Evolutionary conservation across 2,113 vertebrate species (phyloP), one percentile per base, ranked within the genome.

Genomic region (Micronycteris hirsuta): DNA sequence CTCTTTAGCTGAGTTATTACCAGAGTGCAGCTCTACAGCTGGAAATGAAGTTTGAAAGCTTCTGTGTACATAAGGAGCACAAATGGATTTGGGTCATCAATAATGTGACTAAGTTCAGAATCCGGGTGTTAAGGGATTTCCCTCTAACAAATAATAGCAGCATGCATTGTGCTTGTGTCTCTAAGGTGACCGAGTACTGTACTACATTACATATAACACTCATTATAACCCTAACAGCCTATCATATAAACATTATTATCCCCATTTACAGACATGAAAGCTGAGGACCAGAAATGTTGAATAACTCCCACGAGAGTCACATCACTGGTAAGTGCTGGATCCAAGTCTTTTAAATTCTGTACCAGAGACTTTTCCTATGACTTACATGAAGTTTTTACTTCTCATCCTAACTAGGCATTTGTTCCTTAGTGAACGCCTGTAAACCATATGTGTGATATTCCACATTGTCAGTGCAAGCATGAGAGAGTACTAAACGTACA

Each of bases 1-100:
- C 91, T 93, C 43, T 97, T 97, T 96, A 97, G 94, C 94, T 97
- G 96, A 98, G 82, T 97, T 98, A 97, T 96, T 96, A 97, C 97
- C 89, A 85, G 93, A 96, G 97, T 96, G 91, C 73, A 86, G 86
- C 86, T 96, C 93, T 94, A 80, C 89, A 94, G 92, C 95, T 97
- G 80, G 94, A 97, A 98, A 97, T 97, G 95, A 97, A 97, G 93
- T 97, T 89, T 94, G 95, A 97, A 97, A 97, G 94, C 93, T 91
- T 95, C 86, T 93, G 81, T n/a, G 4, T 97, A 89, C 70, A 83
- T 96, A 96, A 77, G 81, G 96, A 96, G 86, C 91, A 95, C 95
- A 97, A 97, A 96, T 97, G 96, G 91, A 97, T 97, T 97, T 93
- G 80, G 89, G 95, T 96, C 97, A 97, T 97, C 93, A 97, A 93